Evolutionary conservation across 2,888 invertebrate species (phyloP).

Genomic region (Lasioglossum figueresi): DNA sequence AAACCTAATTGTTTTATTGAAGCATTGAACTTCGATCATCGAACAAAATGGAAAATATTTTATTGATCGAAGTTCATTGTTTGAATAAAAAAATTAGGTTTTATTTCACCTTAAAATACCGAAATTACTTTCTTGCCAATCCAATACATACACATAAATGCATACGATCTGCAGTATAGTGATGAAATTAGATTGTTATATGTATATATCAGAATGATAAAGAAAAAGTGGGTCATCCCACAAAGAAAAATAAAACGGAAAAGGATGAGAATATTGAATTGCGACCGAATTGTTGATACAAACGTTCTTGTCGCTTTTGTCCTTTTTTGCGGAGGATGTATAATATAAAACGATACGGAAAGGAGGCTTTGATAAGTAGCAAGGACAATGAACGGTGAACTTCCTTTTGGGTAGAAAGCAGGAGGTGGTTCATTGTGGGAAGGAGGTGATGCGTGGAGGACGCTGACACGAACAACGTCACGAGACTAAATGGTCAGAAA

Average conservation of each 20-base stretch:
- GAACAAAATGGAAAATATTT: no score
- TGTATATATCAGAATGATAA: not conserved
- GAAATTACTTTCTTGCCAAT: no score
- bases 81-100: no score
- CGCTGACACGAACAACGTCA: conserved; percentile 62
- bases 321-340: conserved; percentile 5
- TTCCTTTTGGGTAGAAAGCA: conserved; percentile 34
- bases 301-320: not conserved
- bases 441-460: conserved; percentile 60
- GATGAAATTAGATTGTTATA: not conserved
- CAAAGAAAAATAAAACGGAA: not conserved
- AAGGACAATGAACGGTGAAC: conserved; percentile 15
- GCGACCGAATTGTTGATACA: not conserved
- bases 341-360: not conserved
- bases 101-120: no score
- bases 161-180: not conserved
- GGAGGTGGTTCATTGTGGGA: conserved; percentile 53
- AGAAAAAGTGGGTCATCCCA: not conserved
- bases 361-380: conserved; percentile 17
- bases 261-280: not conserved
- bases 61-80: no score
- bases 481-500: conserved; percentile 65
- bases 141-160: not conserved
- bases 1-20: no score
- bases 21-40: no score